phyloP scores from a whole-genome alignment of 2,797 vertebrate species.

The Psittacula derbiana region DNA sequence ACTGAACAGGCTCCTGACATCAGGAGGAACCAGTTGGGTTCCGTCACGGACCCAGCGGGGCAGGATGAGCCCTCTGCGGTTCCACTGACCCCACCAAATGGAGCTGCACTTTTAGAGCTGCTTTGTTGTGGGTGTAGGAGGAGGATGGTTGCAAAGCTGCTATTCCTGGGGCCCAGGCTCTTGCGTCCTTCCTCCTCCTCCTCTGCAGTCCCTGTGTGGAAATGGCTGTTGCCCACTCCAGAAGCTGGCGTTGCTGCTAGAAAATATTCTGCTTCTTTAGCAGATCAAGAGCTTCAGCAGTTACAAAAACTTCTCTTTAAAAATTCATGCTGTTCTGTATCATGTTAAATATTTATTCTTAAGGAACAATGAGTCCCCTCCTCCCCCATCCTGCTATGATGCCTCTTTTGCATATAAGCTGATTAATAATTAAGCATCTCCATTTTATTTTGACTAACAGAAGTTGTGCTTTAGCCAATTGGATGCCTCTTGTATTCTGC shows the following conservation, averaged over 20 bases:
- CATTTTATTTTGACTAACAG: conserved; percentile 54
- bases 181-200: not conserved
- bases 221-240: not conserved
- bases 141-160: not conserved
- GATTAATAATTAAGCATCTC: conserved; percentile 66
- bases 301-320: conserved; percentile 57
- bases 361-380: conserved; percentile 20
- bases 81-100: not conserved
- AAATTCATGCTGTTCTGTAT: conserved; percentile 65
- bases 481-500: conserved; percentile 12
- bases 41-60: not conserved
- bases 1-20: not conserved
- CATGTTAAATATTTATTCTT: conserved; percentile 69
- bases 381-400: conserved; percentile 31
- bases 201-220: not conserved
- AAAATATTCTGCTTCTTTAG: conserved; percentile 22
- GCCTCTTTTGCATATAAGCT: conserved; percentile 64
- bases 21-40: not conserved
- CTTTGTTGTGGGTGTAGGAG: not conserved
- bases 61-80: not conserved
- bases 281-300: conserved; percentile 23
- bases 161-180: not conserved
- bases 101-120: not conserved
- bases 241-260: not conserved
- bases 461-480: not conserved